Conservation (phyloP, 2,888 invertebrate species). For the Acanthoscelides obtectus region DNA sequence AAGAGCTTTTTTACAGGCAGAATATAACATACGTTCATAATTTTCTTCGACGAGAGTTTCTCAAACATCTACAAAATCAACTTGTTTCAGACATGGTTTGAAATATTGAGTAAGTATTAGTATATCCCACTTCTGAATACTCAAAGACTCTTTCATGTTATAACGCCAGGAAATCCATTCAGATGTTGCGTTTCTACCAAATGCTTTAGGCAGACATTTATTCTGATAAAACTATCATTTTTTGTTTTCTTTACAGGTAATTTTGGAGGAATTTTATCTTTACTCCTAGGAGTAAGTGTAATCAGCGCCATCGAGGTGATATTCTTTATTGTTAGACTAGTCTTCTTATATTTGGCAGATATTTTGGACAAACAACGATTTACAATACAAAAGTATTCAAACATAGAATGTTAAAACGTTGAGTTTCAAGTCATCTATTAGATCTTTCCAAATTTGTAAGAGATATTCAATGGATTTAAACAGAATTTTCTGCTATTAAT, state of each 20-base stretch:
- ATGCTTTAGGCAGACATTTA: no score
- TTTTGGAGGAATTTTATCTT: slow-evolving; percentile 60
- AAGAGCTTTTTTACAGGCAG: slow-evolving; percentile 14
- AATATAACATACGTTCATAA: slow-evolving; percentile 18
- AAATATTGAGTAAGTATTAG: slow-evolving; percentile 56
- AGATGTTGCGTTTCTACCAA: no score
- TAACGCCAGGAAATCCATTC: no score
- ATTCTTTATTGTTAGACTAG: slow-evolving; percentile 13
- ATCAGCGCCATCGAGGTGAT: slow-evolving; percentile 40
- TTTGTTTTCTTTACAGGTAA: slow-evolving; percentile 55
- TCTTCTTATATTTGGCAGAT: neutral
- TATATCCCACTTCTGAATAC: slow-evolving; percentile 5
- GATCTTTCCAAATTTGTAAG: no score
- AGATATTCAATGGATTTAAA: no score
- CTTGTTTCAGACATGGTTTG: slow-evolving; percentile 51
- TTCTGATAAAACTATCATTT: no score
- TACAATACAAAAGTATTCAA: no score
- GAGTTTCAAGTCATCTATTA: no score
- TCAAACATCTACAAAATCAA: slow-evolving; percentile 20
- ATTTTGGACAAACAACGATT: no score
- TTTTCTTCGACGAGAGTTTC: slow-evolving; percentile 20
- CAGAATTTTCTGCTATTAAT: no score
- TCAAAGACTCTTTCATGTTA: no score
- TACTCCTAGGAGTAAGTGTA: slow-evolving; percentile 61
- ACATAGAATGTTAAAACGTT: no score